phyloP scores from a whole-genome alignment of 2,888 invertebrate genomes.

The Eudasyphora cyanicolor region DNA sequence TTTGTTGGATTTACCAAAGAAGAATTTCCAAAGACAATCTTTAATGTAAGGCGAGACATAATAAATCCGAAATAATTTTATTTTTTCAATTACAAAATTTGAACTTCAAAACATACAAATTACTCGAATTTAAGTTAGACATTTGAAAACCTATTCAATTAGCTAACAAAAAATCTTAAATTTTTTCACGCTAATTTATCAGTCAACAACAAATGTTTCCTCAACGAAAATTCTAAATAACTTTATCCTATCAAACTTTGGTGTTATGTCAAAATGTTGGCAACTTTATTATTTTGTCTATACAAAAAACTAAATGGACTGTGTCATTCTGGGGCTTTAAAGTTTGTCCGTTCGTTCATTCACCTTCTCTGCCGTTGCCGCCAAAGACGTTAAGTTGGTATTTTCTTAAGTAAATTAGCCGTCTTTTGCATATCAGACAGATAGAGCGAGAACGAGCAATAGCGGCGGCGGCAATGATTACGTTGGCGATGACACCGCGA shows the following conservation, averaged over 20 bases:
- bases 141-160: too few species aligned
- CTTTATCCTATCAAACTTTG: neutral
- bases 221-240: neutral
- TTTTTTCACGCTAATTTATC: neutral
- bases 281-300: neutral
- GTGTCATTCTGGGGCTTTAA: conserved; percentile 2
- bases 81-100: too few species aligned
- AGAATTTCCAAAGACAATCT: too few species aligned
- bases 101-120: too few species aligned
- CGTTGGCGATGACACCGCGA: neutral
- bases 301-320: conserved; percentile 18
- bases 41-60: too few species aligned
- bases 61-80: too few species aligned
- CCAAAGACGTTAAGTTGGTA: neutral
- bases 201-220: neutral
- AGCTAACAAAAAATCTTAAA: neutral
- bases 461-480: neutral
- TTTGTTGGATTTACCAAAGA: too few species aligned
- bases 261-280: neutral
- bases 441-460: too few species aligned
- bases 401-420: conserved; percentile 17
- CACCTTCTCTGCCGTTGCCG: neutral
- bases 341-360: too few species aligned
- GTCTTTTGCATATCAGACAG: conserved; percentile 18
- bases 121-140: too few species aligned